Evolutionary conservation across 2,888 invertebrate genomes (phyloP).

Genomic region (Isoperla grammatica): DNA sequence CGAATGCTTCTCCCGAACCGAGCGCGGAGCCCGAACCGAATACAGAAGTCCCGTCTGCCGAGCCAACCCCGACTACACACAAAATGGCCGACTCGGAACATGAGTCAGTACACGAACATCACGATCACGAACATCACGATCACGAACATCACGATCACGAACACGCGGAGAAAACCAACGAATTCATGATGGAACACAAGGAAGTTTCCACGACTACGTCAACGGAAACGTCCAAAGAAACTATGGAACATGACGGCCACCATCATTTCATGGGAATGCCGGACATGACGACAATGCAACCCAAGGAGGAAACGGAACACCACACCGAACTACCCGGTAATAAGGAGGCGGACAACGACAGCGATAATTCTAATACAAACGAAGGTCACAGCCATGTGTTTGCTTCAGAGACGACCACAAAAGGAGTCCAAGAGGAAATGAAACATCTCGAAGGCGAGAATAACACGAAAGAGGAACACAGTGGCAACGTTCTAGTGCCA

Average conservation of each 20-base stretch:
- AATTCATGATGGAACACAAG: not conserved
- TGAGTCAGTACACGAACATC: not conserved
- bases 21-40: conserved; percentile 28
- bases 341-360: no score
- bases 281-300: not conserved
- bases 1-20: conserved; percentile 20
- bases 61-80: conserved; percentile 35
- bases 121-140: not conserved
- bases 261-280: not conserved
- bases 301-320: not conserved
- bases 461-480: no score
- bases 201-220: not conserved
- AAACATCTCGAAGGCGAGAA: no score
- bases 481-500: no score
- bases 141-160: not conserved
- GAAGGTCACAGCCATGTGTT: no score
- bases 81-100: not conserved
- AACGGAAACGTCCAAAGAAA: not conserved
- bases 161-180: not conserved
- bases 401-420: no score
- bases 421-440: no score
- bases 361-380: no score
- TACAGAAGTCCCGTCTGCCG: conserved; percentile 36
- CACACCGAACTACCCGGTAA: no score
- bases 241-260: not conserved